Evolutionary conservation across 2,888 invertebrate genomes (phyloP).

Genomic region (Dascillus cervinus): DNA sequence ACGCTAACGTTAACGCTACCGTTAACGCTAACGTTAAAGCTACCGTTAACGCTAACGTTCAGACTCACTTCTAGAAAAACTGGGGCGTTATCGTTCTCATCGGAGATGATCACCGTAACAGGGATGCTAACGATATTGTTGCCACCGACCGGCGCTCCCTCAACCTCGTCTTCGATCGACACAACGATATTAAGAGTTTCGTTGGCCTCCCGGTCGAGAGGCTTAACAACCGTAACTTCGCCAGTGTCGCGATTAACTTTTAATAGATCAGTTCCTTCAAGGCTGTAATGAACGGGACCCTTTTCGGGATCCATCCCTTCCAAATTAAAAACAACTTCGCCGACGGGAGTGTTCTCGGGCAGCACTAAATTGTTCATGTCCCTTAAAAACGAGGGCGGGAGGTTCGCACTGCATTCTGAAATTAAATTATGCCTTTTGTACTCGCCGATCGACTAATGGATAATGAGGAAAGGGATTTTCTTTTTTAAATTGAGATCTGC

Average conservation of each 20-base stretch:
- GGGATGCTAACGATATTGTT: constrained; percentile 68
- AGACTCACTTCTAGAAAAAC: constrained; percentile 63
- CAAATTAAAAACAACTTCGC: constrained; percentile 67
- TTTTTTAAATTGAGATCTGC: no score
- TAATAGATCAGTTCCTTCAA: constrained; percentile 76
- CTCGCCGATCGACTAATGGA: no score
- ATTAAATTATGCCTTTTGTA: no score
- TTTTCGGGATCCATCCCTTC: constrained; percentile 79
- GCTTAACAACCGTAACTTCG: constrained; percentile 68
- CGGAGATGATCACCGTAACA: constrained; percentile 75
- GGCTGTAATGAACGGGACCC: constrained; percentile 59
- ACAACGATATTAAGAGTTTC: constrained; percentile 74
- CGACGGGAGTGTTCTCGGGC: constrained; percentile 72
- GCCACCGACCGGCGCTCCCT: constrained; percentile 48
- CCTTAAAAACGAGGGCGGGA: constrained; percentile 64
- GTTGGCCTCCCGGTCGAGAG: constrained; percentile 76
- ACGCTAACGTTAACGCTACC: not conserved
- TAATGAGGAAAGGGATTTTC: no score
- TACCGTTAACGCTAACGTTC: no score
- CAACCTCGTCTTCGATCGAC: constrained; percentile 69
- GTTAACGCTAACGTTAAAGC: no score
- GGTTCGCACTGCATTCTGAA: constrained; percentile 48
- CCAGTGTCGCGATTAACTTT: constrained; percentile 70
- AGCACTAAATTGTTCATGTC: constrained; percentile 72
- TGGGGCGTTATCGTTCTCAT: constrained; percentile 85